Conservation (phyloP, 1,140 invertebrate genomes). For the Pentalonia nigronervosa region DNA sequence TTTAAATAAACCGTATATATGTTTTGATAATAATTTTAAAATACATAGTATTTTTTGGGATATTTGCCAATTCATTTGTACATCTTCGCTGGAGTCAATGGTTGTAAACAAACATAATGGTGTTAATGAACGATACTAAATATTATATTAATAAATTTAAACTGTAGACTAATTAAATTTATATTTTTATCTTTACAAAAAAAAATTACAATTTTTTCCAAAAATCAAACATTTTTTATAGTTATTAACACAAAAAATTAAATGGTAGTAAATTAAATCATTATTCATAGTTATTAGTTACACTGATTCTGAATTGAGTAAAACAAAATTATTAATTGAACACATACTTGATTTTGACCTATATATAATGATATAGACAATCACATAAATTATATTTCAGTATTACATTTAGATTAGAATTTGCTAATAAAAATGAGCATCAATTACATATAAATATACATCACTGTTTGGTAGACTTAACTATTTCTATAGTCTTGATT, state of each 20-base stretch:
- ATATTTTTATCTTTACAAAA: not conserved
- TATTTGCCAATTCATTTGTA: slow-evolving; percentile 26
- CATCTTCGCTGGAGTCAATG: not conserved
- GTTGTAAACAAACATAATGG: slow-evolving; percentile 40
- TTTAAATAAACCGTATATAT: not conserved
- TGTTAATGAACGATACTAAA: slow-evolving; percentile 20
- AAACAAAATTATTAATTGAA: slow-evolving; percentile 8
- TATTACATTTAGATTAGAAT: not conserved
- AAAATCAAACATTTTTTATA: not conserved
- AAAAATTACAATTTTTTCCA: not conserved
- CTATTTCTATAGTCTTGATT: not conserved
- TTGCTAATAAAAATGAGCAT: not conserved
- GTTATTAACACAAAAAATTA: not conserved
- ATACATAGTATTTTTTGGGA: slow-evolving; percentile 15
- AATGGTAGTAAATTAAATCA: not conserved
- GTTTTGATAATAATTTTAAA: slow-evolving; percentile 20
- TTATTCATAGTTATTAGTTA: not conserved
- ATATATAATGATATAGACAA: not conserved
- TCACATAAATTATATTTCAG: not conserved
- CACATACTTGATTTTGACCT: not conserved
- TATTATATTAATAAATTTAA: slow-evolving; percentile 36
- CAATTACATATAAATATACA: slow-evolving; percentile 8
- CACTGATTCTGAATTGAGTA: not conserved
- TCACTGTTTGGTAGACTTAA: not conserved
- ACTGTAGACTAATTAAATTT: slow-evolving; percentile 9